Evolutionary conservation across 1,140 invertebrate genomes (phyloP).

Genomic region (Riptortus pedestris): DNA sequence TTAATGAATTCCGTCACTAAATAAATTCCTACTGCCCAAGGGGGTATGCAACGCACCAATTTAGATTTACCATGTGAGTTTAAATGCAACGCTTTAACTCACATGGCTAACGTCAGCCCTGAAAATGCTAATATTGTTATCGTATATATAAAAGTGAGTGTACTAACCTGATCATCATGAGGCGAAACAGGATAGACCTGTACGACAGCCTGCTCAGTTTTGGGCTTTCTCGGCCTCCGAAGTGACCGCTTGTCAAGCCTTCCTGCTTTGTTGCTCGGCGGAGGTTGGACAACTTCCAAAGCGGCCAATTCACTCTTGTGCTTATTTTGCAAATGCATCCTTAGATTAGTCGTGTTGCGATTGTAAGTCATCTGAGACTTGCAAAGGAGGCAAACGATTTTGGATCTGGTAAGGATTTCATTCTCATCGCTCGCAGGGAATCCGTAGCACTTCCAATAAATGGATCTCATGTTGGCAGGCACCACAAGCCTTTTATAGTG

Average conservation of each 20-base stretch:
- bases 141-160: no score
- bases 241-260: slow-evolving; percentile 22
- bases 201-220: slow-evolving; percentile 18
- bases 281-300: slow-evolving; percentile 36
- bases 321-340: slow-evolving; percentile 51
- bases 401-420: slow-evolving; percentile 50
- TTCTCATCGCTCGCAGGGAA: slow-evolving; percentile 51
- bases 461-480: slow-evolving; percentile 48
- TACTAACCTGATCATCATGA: slow-evolving; percentile 4
- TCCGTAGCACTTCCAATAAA: slow-evolving; percentile 56
- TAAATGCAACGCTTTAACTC: no score
- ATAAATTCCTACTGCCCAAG: no score
- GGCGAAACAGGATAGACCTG: slow-evolving; percentile 23
- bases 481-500: slow-evolving; percentile 44
- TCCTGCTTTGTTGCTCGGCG: slow-evolving; percentile 23
- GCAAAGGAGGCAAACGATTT: slow-evolving; percentile 50
- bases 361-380: slow-evolving; percentile 52
- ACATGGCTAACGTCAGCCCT: no score
- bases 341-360: slow-evolving; percentile 50
- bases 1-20: no score
- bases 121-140: no score
- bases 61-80: no score
- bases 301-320: slow-evolving; percentile 42
- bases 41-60: no score
- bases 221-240: slow-evolving; percentile 14